Evolutionary conservation across 2,113 vertebrate genomes (phyloP).

Genomic region (Motacilla alba): DNA sequence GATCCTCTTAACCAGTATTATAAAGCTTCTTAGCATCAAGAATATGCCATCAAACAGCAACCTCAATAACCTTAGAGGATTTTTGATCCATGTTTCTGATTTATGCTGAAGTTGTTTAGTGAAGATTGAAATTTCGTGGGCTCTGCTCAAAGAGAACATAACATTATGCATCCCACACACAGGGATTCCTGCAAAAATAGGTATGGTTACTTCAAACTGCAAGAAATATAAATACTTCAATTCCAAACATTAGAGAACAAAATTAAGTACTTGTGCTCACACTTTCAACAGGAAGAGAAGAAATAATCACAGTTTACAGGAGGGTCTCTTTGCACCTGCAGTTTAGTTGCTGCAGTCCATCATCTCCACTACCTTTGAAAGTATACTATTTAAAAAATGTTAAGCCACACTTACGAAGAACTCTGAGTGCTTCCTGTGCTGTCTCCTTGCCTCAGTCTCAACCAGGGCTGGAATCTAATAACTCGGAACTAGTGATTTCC

Average conservation of each 20-base stretch:
- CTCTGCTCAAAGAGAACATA: neutral
- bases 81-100: neutral
- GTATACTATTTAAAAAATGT: slow-evolving; percentile 2
- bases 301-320: neutral
- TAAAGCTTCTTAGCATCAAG: neutral
- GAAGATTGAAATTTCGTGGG: neutral
- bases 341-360: neutral
- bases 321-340: slow-evolving; percentile 7
- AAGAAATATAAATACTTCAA: neutral
- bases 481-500: slow-evolving; percentile 52
- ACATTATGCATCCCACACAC: neutral
- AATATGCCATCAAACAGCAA: neutral
- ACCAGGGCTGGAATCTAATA: slow-evolving; percentile 35
- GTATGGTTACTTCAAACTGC: neutral
- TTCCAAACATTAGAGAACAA: neutral
- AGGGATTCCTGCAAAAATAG: neutral
- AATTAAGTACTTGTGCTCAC: neutral
- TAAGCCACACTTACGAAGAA: neutral
- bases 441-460: slow-evolving; percentile 30
- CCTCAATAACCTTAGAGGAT: neutral
- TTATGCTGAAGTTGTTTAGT: neutral
- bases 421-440: slow-evolving; percentile 28
- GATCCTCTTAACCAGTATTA: neutral
- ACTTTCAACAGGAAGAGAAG: neutral
- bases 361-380: slow-evolving; percentile 10